Percentiles rank a stretch among this genome's conserved stretches.
Evolutionary conservation across 2,888 invertebrate species (phyloP).

Genomic region (Elegia similella): DNA sequence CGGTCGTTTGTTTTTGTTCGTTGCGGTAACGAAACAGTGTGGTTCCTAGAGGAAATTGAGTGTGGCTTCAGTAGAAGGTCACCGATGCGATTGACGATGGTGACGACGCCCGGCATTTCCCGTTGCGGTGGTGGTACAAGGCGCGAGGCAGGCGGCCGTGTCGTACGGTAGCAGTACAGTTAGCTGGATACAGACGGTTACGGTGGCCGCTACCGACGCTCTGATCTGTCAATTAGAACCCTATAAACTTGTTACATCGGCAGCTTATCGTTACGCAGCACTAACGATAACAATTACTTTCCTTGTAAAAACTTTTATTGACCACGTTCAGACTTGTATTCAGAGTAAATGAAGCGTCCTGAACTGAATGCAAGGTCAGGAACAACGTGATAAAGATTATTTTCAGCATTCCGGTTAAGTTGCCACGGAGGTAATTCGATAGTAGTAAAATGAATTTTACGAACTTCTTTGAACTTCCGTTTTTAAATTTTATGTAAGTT

Average conservation of each 20-base stretch:
- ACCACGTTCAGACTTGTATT: constrained; percentile 24
- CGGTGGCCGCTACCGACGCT: constrained; percentile 53
- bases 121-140: constrained; percentile 56
- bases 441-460: constrained; percentile 52
- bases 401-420: constrained; percentile 34
- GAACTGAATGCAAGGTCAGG: constrained; percentile 33
- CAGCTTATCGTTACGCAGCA: constrained; percentile 39
- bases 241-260: constrained; percentile 64
- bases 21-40: constrained; percentile 50
- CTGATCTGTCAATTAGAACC: constrained; percentile 70
- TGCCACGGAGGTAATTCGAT: constrained; percentile 48
- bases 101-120: constrained; percentile 51
- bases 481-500: constrained; percentile 40
- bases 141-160: constrained; percentile 47
- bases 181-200: constrained; percentile 64
- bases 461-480: constrained; percentile 41
- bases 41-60: constrained; percentile 57
- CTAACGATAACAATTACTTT: constrained; percentile 46
- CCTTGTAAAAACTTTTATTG: constrained; percentile 28
- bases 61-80: constrained; percentile 47
- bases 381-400: constrained; percentile 35
- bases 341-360: constrained; percentile 17
- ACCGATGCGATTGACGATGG: constrained; percentile 37
- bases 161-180: constrained; percentile 70
- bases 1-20: constrained; percentile 40